phyloP scores from a whole-genome alignment of 1,140 invertebrate species.

The Calliphora vicina region DNA sequence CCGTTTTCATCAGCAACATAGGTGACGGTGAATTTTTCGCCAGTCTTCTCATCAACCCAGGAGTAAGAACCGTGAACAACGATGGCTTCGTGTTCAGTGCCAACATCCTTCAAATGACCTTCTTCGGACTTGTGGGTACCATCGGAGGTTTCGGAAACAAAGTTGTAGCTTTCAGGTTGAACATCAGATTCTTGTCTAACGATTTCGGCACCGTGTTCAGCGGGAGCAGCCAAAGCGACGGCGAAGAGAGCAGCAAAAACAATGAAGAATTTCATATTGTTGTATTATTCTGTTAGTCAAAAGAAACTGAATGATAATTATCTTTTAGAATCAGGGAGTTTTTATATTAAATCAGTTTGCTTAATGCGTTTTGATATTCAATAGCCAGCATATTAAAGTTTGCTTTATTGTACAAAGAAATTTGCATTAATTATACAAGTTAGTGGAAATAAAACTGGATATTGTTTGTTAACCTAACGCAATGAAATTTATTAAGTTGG shows the following conservation, averaged over 20 bases:
- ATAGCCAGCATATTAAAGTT: too few relatives aligned
- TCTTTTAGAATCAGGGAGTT: background rate
- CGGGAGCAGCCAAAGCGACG: constrained; percentile 38
- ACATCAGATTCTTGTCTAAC: constrained; percentile 36
- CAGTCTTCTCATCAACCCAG: constrained; percentile 64
- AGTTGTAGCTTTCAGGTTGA: constrained; percentile 35
- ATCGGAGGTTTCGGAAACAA: constrained; percentile 68
- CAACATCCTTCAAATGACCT: constrained; percentile 32
- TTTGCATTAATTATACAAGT: too few relatives aligned
- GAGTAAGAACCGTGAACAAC: constrained; percentile 40
- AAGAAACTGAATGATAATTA: background rate
- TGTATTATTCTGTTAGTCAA: background rate
- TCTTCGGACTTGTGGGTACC: constrained; percentile 63
- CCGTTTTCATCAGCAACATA: constrained; percentile 77
- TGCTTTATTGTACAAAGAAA: too few relatives aligned
- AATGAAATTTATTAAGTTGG: too few relatives aligned
- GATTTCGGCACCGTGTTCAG: constrained; percentile 16
- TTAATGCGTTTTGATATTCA: too few relatives aligned
- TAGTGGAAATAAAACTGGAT: too few relatives aligned
- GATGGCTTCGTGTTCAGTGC: constrained; percentile 40
- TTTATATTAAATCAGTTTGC: background rate
- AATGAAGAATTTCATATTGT: constrained; percentile 43
- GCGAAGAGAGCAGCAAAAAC: constrained; percentile 38
- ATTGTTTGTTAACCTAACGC: too few relatives aligned
- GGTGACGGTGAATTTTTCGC: constrained; percentile 67